phyloP scores from a whole-genome alignment of 2,888 invertebrate genomes.

The Leistus spinibarbis region DNA sequence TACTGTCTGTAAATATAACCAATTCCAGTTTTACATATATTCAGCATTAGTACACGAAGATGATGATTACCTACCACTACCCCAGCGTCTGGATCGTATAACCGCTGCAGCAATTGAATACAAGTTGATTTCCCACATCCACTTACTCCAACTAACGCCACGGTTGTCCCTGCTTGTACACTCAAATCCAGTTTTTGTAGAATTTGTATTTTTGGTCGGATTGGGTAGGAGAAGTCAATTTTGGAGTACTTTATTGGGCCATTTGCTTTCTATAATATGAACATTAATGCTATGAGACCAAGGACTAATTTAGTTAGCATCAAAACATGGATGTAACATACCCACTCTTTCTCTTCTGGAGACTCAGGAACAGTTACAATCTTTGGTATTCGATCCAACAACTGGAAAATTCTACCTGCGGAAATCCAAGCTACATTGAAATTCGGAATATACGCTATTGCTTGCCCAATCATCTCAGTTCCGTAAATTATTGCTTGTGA shows the following conservation, averaged over 20 bases:
- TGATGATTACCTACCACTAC: conserved; percentile 56
- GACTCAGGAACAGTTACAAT: conserved; percentile 61
- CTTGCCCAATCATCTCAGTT: conserved; percentile 80
- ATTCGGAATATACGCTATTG: conserved; percentile 78
- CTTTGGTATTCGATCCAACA: conserved; percentile 65
- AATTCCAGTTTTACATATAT: conserved; percentile 5
- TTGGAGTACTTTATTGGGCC: conserved; percentile 79
- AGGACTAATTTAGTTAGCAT: no score
- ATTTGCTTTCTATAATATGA: conserved; percentile 62
- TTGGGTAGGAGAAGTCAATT: no score
- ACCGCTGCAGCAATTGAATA: conserved; percentile 76
- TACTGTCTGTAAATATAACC: conserved; percentile 52
- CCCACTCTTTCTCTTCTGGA: conserved; percentile 56
- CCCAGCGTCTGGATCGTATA: conserved; percentile 77
- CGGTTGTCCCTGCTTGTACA: conserved; percentile 68
- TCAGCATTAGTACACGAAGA: not conserved
- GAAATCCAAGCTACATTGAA: conserved; percentile 74
- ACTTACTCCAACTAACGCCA: conserved; percentile 77
- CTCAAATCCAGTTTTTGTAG: conserved; percentile 68
- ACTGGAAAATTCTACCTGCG: conserved; percentile 69
- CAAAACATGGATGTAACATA: no score
- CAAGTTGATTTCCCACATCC: conserved; percentile 86
- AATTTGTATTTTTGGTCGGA: conserved; percentile 71
- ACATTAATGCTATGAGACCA: no score
- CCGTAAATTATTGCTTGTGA: conserved; percentile 79